Base-by-base conservation (phyloP, 2,113 vertebrate species). In the Nothobranchius furzeri region DNA sequence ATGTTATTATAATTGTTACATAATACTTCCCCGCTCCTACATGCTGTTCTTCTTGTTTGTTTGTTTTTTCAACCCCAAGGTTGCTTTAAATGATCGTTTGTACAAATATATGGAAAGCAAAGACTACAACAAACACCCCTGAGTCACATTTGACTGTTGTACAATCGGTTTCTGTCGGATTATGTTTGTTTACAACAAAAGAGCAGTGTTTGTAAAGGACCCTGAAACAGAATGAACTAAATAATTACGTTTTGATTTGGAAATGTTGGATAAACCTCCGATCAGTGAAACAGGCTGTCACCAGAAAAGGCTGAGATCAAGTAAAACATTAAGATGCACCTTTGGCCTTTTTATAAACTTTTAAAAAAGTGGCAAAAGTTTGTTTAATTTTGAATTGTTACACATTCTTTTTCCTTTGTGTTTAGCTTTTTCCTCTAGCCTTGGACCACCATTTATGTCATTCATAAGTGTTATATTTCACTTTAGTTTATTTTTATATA, bases 401-500 rank as follows among this genome's bases (percentile, higher is more conserved):
- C 89, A 78, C 91, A 94, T 82, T 93, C 89, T 93, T 91, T 68
- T 90, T 60, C 92, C 90, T 92, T 91, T 94, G 93, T 95, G 92
- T 92, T 88, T 95, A 93, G 92, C 95, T 81, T 73, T 84, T 84
- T 79, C 84, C 90, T 91, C 91, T 96, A 95, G 93, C 90, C 93
- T 89, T 88, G 88, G 94, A 94, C 89, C 91, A 90, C 92, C 91
- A 94, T 93, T 94, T 95, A 94, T 92, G 94, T 96, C 92, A 91
- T 94, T 96, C 92, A 91, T 94, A 95, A 88, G 85, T 91, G 87
- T 96, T 94, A 93, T 93, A 95, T 95, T 95, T 96, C 95, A 94
- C 94, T 94, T 87, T 96, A 95, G 95, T 95, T 93, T 91, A 85
- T 92, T 90, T 90, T 89, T 92, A 79, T 92, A 91, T 91, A 92